Percentiles rank a stretch among this genome's conserved stretches.
These are phyloP conservation scores for Chamaetylas fuelleborni DNA, from an alignment of 2,113 vertebrate genomes.

Conservation along the genomic window DNA sequence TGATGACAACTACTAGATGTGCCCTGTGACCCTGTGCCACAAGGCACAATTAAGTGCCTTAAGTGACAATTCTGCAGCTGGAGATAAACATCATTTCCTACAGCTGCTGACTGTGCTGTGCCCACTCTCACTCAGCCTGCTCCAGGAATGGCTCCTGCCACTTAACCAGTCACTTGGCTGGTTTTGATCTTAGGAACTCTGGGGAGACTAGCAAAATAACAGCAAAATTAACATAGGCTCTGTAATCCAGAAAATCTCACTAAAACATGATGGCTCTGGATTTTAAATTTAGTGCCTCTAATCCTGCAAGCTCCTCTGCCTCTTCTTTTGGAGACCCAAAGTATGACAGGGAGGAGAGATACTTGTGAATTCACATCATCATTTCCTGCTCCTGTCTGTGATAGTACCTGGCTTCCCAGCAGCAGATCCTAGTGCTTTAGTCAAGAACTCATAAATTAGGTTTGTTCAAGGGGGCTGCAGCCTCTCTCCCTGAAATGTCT, in stretches of 20 bases:
- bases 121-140: background rate
- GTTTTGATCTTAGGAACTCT: background rate
- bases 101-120: background rate
- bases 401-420: background rate
- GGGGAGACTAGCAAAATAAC: background rate
- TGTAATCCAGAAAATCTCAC: background rate
- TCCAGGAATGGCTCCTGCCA: background rate
- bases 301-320: background rate
- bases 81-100: background rate
- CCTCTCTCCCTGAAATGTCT: background rate
- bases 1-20: background rate
- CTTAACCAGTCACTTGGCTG: background rate
- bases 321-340: background rate
- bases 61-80: background rate
- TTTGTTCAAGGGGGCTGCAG: background rate
- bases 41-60: background rate
- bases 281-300: background rate
- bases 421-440: background rate
- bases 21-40: background rate
- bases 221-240: background rate
- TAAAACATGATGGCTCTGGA: background rate
- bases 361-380: background rate
- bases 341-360: background rate
- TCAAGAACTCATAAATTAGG: background rate
- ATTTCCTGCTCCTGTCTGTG: background rate